phyloP scores from a whole-genome alignment of 64 coral and sea anemone species.

The Actinia equina region DNA sequence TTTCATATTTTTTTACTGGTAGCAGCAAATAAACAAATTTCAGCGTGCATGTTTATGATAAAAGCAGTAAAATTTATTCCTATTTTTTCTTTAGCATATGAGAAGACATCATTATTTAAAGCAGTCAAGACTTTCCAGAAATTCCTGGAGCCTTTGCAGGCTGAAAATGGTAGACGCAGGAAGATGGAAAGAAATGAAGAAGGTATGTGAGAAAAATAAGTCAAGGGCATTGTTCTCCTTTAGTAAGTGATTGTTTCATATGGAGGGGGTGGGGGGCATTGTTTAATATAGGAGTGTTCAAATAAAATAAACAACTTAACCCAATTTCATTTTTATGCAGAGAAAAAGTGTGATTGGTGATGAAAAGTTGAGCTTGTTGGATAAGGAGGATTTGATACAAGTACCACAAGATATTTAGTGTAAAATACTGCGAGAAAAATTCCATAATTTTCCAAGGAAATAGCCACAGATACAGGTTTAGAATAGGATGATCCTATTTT shows the following conservation, averaged over 20 bases:
- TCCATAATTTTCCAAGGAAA: too few species aligned
- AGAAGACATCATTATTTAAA: slow-evolving; percentile 58
- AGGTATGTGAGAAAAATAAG: slow-evolving; percentile 12
- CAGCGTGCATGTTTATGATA: not conserved
- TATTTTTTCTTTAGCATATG: slow-evolving; percentile 33
- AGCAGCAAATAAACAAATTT: not conserved
- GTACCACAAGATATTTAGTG: not conserved
- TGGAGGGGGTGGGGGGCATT: too few species aligned
- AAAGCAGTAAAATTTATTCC: not conserved
- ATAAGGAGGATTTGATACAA: not conserved
- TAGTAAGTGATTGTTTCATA: too few species aligned
- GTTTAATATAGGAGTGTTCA: not conserved
- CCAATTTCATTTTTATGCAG: not conserved
- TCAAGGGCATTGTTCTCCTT: not conserved
- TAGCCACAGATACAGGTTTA: too few species aligned
- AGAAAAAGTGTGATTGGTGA: slow-evolving; percentile 5
- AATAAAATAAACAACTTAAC: not conserved
- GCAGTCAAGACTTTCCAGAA: slow-evolving; percentile 30
- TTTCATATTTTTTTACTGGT: too few species aligned
- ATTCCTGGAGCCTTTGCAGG: slow-evolving; percentile 30
- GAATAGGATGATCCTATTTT: too few species aligned
- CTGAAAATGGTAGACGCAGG: slow-evolving; percentile 53
- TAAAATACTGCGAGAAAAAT: too few species aligned
- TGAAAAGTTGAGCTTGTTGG: not conserved
- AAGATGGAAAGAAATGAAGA: slow-evolving; percentile 35